Conservation (phyloP, 1,140 invertebrate species). For the Pseudomyrmex concolor region DNA sequence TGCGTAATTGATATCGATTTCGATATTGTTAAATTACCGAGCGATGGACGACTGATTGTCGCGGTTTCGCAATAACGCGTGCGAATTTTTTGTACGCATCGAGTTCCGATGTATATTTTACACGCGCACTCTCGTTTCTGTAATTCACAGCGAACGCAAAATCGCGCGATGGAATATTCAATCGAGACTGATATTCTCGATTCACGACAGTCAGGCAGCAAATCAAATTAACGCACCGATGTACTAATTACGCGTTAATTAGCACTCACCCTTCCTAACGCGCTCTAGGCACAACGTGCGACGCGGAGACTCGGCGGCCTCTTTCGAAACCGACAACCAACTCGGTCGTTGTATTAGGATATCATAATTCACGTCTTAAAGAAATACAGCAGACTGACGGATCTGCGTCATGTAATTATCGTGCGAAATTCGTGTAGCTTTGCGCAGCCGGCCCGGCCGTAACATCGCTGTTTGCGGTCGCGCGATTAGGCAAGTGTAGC, state of each 20-base stretch:
- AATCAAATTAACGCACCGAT: constrained; percentile 63
- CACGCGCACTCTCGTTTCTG: not conserved
- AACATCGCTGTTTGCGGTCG: constrained; percentile 63
- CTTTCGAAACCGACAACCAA: constrained; percentile 41
- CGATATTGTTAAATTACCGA: constrained; percentile 28
- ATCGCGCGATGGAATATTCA: not conserved
- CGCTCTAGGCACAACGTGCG: not conserved
- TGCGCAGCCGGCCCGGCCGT: constrained; percentile 44
- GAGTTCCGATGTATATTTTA: not conserved
- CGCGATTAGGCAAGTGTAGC: constrained; percentile 71
- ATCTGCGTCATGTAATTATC: constrained; percentile 57
- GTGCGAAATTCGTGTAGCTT: constrained; percentile 63
- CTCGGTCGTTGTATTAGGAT: constrained; percentile 27
- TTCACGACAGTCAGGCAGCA: not conserved
- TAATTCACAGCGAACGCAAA: constrained; percentile 16
- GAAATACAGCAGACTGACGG: not conserved
- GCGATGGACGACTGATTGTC: not conserved
- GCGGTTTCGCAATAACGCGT: constrained; percentile 11
- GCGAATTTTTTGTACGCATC: not conserved
- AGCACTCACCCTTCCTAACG: constrained; percentile 37
- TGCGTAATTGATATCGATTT: constrained; percentile 28
- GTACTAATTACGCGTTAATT: constrained; percentile 72
- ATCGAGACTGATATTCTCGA: constrained; percentile 33
- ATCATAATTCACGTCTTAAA: constrained; percentile 52
- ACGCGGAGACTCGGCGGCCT: not conserved